Conservation (phyloP, 2,888 invertebrate species). For the Heliconius ethilla region DNA sequence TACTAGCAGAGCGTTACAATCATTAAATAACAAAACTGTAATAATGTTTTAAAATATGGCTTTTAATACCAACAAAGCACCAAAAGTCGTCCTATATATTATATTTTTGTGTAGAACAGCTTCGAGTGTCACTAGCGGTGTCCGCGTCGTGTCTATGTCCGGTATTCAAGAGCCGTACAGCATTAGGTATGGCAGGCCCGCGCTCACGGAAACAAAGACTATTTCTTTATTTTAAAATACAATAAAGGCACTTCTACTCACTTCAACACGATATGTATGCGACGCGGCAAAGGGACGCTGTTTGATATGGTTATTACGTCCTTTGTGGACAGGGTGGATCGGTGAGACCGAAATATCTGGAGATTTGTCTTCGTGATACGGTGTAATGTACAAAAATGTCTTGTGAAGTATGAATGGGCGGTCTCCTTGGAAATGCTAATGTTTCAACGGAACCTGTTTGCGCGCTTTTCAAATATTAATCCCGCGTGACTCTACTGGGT, state of each 20-base stretch:
- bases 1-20: conserved; percentile 17
- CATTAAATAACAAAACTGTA: conserved; percentile 4
- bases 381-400: conserved; percentile 69
- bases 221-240: conserved; percentile 76
- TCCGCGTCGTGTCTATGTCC: conserved; percentile 50
- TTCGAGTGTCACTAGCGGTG: conserved; percentile 30
- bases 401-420: conserved; percentile 57
- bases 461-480: conserved; percentile 61
- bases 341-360: conserved; percentile 63
- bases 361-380: conserved; percentile 76
- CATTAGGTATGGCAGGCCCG: conserved; percentile 71
- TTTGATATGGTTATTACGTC: conserved; percentile 82
- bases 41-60: neutral
- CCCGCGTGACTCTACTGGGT: conserved; percentile 67
- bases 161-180: conserved; percentile 60
- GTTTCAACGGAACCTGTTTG: conserved; percentile 66
- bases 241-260: conserved; percentile 62
- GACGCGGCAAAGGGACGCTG: conserved; percentile 75
- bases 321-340: conserved; percentile 77
- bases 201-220: conserved; percentile 74
- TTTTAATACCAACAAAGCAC: neutral
- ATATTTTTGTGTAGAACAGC: conserved; percentile 27
- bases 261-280: conserved; percentile 75
- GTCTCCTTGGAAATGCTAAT: conserved; percentile 75
- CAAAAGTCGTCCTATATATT: conserved; percentile 7